Percentiles rank a stretch among this genome's conserved stretches.
phyloP scores from a whole-genome alignment of 2,888 invertebrate genomes.

The Galeopsomyia nigrocyanea region DNA sequence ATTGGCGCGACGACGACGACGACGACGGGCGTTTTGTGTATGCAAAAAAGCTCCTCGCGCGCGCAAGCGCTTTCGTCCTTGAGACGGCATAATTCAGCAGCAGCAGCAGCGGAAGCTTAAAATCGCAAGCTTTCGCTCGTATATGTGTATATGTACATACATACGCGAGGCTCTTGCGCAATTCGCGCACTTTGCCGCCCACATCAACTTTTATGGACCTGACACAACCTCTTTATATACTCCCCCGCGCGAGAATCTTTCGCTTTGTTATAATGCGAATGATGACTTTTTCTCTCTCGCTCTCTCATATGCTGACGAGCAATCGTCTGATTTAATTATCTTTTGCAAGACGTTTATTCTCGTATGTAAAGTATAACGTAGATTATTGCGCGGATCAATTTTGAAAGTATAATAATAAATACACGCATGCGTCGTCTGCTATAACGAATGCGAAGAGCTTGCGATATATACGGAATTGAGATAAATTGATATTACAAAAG shows the following conservation, averaged over 20 bases:
- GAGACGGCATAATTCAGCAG: constrained; percentile 22
- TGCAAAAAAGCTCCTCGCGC: neutral
- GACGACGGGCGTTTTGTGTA: too few relatives aligned
- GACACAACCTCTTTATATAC: neutral
- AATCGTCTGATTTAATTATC: too few relatives aligned
- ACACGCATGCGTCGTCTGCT: neutral
- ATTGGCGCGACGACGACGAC: constrained; percentile 9
- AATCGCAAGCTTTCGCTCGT: neutral
- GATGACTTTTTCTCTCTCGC: too few relatives aligned
- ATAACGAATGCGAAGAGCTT: neutral
- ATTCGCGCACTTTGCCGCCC: neutral
- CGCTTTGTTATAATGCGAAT: too few relatives aligned
- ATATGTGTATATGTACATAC: too few relatives aligned
- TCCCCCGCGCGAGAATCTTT: neutral
- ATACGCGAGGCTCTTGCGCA: too few relatives aligned
- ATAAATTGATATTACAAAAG: neutral
- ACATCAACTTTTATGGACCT: constrained; percentile 4
- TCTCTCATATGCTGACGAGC: too few relatives aligned
- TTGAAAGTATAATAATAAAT: too few relatives aligned
- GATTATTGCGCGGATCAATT: too few relatives aligned
- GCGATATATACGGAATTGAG: neutral
- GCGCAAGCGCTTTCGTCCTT: constrained; percentile 29
- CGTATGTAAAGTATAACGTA: too few relatives aligned
- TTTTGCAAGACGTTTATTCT: too few relatives aligned
- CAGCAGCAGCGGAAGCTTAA: neutral